Evolutionary conservation across 1,140 invertebrate genomes (phyloP).

Genomic region (Protaetia brevitarsis): DNA sequence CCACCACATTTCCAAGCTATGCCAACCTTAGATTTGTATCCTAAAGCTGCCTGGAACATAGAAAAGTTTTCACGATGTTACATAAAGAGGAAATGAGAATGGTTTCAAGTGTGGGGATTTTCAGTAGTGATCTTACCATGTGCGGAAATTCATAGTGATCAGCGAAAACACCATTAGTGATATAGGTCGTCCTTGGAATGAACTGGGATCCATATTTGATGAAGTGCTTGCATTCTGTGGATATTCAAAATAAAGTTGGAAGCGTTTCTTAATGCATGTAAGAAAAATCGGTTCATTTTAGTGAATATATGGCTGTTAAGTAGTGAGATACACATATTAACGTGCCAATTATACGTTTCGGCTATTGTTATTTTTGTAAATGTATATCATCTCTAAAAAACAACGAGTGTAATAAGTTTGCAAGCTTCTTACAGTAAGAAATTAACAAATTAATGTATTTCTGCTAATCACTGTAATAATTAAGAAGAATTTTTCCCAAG

Average conservation of each 20-base stretch:
- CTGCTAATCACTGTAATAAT: too few relatives aligned
- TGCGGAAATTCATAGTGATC: slow-evolving; percentile 1
- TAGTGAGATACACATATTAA: background rate
- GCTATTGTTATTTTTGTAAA: too few relatives aligned
- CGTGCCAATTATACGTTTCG: background rate
- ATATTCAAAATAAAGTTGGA: background rate
- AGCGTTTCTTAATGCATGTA: too few relatives aligned
- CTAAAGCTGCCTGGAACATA: slow-evolving; percentile 12
- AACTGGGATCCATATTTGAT: background rate
- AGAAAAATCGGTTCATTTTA: background rate
- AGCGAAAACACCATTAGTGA: background rate
- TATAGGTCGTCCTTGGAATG: slow-evolving; percentile 8
- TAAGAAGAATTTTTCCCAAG: too few relatives aligned
- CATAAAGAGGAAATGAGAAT: background rate
- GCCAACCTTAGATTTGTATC: background rate
- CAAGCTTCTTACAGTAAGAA: too few relatives aligned
- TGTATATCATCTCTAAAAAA: too few relatives aligned
- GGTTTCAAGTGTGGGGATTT: background rate
- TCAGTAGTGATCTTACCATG: background rate
- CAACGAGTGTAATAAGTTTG: too few relatives aligned
- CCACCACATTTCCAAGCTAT: slow-evolving; percentile 17
- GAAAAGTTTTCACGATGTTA: background rate
- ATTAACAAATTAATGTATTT: too few relatives aligned
- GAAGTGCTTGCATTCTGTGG: background rate
- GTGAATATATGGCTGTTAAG: background rate